phyloP scores from a whole-genome alignment of 2,113 vertebrate species.

The Nycticorax nycticorax region DNA sequence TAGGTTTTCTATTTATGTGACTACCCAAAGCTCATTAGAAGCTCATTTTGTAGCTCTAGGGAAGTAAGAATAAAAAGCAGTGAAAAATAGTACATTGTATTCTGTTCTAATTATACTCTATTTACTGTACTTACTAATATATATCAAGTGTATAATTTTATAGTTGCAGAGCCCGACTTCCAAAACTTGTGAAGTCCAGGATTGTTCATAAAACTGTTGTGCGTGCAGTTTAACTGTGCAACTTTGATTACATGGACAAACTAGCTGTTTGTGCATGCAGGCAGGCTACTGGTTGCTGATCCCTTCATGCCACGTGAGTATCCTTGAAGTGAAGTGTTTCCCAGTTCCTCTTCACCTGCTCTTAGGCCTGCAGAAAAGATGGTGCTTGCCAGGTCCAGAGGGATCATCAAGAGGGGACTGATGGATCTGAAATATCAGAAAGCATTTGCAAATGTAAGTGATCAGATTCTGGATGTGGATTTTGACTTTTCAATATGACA shows the following conservation, averaged over 20 bases:
- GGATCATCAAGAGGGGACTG: not conserved
- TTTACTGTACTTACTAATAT: slow-evolving; percentile 69
- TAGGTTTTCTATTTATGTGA: slow-evolving; percentile 79
- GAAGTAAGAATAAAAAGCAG: slow-evolving; percentile 68
- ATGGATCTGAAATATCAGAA: not conserved
- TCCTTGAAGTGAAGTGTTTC: not conserved
- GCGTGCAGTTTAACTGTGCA: not conserved
- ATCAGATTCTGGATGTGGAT: not conserved
- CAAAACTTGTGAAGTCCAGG: slow-evolving; percentile 28
- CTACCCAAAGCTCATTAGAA: slow-evolving; percentile 78
- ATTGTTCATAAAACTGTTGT: slow-evolving; percentile 1
- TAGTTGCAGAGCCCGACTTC: slow-evolving; percentile 24
- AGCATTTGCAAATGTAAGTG: not conserved
- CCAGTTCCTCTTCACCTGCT: not conserved
- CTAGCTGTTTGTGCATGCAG: not conserved
- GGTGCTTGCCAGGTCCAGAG: not conserved
- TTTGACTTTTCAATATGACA: not conserved
- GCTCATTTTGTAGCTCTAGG: slow-evolving; percentile 71
- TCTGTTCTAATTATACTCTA: slow-evolving; percentile 69
- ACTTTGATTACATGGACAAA: not conserved
- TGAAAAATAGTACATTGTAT: slow-evolving; percentile 69
- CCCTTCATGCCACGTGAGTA: not conserved
- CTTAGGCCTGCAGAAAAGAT: not conserved
- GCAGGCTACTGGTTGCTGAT: not conserved
- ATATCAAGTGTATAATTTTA: slow-evolving; percentile 71